phyloP scores from a whole-genome alignment of 92 coral and sea anemone genomes.

The Galaxea fascicularis region DNA sequence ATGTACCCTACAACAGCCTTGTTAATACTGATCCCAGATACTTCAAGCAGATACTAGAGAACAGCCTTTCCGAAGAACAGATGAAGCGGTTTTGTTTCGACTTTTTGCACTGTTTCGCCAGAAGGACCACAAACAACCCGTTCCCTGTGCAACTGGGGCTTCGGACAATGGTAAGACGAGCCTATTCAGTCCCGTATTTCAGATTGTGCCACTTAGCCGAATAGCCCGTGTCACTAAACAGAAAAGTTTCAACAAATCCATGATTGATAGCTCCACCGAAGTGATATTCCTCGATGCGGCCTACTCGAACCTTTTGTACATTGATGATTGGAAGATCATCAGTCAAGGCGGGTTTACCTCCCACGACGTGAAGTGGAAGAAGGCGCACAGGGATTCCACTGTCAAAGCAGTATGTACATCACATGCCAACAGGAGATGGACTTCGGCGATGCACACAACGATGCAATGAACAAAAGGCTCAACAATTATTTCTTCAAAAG shows the following conservation, averaged over 20 bases:
- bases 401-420: conserved; percentile 15
- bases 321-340: conserved; percentile 70
- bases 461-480: conserved; percentile 56
- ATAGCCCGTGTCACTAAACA: conserved; percentile 61
- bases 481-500: conserved; percentile 46
- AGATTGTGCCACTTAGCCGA: conserved; percentile 15
- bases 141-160: conserved; percentile 59
- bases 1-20: neutral
- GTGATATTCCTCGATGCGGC: conserved; percentile 62
- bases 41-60: conserved; percentile 10
- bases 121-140: conserved; percentile 50
- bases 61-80: conserved; percentile 28
- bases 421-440: conserved; percentile 61
- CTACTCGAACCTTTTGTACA: conserved; percentile 24
- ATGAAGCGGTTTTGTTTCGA: conserved; percentile 24
- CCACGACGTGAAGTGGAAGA: conserved; percentile 60
- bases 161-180: conserved; percentile 64
- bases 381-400: conserved; percentile 49
- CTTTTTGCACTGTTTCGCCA: conserved; percentile 37
- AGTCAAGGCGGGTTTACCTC: no score
- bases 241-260: conserved; percentile 55
- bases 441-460: conserved; percentile 51
- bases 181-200: conserved; percentile 53
- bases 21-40: conserved; percentile 27
- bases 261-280: conserved; percentile 51